A percentile compares a stretch with the other conserved stretches of the same genome.
phyloP scores from a whole-genome alignment of 2,113 vertebrate genomes.

The Patagioenas fasciata region DNA sequence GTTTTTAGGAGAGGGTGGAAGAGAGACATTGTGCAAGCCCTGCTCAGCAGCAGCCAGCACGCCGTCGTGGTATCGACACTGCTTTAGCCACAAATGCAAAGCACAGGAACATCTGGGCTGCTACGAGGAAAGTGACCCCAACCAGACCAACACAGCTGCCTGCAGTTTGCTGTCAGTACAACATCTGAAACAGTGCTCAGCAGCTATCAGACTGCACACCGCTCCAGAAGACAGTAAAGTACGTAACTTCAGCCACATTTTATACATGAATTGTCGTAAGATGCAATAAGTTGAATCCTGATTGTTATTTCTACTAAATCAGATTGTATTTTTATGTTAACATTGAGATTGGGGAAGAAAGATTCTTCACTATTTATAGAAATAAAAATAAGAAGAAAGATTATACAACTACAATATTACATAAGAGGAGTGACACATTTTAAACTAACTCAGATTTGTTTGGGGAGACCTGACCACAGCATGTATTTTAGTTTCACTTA shows the following conservation, averaged over 20 bases:
- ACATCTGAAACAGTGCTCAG: accelerated
- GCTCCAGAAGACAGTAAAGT: not conserved
- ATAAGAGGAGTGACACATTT: not conserved
- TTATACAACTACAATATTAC: not conserved
- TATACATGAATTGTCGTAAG: not conserved
- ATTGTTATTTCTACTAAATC: not conserved
- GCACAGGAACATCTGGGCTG: not conserved
- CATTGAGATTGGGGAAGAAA: not conserved
- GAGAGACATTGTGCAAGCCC: not conserved
- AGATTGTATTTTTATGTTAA: not conserved
- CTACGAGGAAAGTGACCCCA: not conserved
- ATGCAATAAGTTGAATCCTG: not conserved
- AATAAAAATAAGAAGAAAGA: not conserved
- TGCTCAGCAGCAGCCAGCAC: not conserved
- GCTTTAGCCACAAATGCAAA: not conserved
- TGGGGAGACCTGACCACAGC: not conserved
- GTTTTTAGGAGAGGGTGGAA: not conserved
- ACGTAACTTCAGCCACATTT: not conserved
- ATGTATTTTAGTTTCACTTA: not conserved
- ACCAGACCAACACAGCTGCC: not conserved
- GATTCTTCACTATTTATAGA: not conserved
- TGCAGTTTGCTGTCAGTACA: not conserved
- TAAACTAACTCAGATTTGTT: not conserved
- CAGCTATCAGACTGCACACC: not conserved
- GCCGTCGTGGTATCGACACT: not conserved